Percentiles rank a stretch among this genome's conserved stretches.
phyloP scores from a whole-genome alignment of 2,888 invertebrate genomes.

The Orthonevra nobilis region DNA sequence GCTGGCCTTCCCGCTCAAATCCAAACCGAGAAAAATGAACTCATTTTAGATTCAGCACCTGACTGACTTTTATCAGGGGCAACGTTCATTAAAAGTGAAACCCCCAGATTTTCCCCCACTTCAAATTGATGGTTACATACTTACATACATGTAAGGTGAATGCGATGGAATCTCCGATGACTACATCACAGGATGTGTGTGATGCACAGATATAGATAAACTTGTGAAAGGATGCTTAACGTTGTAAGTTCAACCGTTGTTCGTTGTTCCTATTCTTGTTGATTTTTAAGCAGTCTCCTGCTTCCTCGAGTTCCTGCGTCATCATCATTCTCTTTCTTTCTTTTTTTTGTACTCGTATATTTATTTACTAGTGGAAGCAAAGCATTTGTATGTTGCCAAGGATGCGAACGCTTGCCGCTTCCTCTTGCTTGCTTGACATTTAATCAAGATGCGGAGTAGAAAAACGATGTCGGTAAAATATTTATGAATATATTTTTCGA shows the following conservation, averaged over 20 bases:
- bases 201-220: slow-evolving; percentile 44
- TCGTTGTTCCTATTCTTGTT: slow-evolving; percentile 15
- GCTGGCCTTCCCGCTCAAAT: neutral
- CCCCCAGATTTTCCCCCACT: neutral
- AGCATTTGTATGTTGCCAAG: too few relatives aligned
- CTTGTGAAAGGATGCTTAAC: slow-evolving; percentile 57
- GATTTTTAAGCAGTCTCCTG: slow-evolving; percentile 10
- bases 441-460: neutral
- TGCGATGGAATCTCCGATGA: slow-evolving; percentile 14
- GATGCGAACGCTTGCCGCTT: too few relatives aligned
- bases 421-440: neutral
- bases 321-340: too few relatives aligned
- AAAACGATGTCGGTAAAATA: slow-evolving; percentile 50
- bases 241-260: slow-evolving; percentile 15
- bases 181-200: slow-evolving; percentile 10
- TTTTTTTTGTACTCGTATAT: too few relatives aligned
- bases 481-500: slow-evolving; percentile 24
- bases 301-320: neutral
- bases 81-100: slow-evolving; percentile 46
- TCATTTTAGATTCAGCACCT: slow-evolving; percentile 46
- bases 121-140: too few relatives aligned
- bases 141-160: too few relatives aligned
- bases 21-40: slow-evolving; percentile 10
- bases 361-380: too few relatives aligned
- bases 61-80: slow-evolving; percentile 26